Base-by-base conservation (phyloP, 2,113 vertebrate species). In the Paraplagusia blochii region DNA sequence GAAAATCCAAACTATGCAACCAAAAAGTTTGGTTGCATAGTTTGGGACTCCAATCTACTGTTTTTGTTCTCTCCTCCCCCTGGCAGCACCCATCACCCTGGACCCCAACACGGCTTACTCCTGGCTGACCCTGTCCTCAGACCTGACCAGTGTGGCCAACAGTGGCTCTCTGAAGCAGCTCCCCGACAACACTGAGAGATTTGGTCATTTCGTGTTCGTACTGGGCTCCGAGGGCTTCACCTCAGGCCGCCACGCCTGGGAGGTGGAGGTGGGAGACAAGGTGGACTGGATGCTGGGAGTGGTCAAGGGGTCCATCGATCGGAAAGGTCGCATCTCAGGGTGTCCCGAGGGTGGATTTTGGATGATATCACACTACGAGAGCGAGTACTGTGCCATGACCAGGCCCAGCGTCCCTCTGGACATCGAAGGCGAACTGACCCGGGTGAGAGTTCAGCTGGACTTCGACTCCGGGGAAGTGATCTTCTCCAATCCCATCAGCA, bases 61-160 rank as follows among this genome's bases (percentile, higher is more conserved):
- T n/a, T n/a, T n/a, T n/a, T n/a, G 2, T 29, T 29, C 3, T 29
- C 14, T 17, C 33, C 46, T 45, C n/a, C 3, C 39, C 12, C 15
- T 43, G 58, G 66, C 47, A 92, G 91, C 89, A 5, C 89, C 89
- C 7, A 90, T 92, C 69, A 89, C 84, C 10, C 54, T 92, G 75
- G 91, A 92, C 55, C 88, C 91, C 46, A 91, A 92, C 86, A 91
- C 90, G 0, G 89, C 88, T 7, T 91, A 91, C 69, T 68, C 87
- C 50, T 91, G 89, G 79, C 29, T 92, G 75, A 84, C 83, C 59
- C 70, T 92, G 17, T 87, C 79, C 43, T 17, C 76, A n/a, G 88
- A 88, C 57, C 66, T 91, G 56, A 89, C 85, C 53, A 55, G 68
- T 1, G 90, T 92, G 40, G 63, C 80, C 50, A 91, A 91, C 79